These are phyloP conservation scores for Macropis europaea DNA, from an alignment of 2,888 invertebrate species.

Conservation along the genomic window DNA sequence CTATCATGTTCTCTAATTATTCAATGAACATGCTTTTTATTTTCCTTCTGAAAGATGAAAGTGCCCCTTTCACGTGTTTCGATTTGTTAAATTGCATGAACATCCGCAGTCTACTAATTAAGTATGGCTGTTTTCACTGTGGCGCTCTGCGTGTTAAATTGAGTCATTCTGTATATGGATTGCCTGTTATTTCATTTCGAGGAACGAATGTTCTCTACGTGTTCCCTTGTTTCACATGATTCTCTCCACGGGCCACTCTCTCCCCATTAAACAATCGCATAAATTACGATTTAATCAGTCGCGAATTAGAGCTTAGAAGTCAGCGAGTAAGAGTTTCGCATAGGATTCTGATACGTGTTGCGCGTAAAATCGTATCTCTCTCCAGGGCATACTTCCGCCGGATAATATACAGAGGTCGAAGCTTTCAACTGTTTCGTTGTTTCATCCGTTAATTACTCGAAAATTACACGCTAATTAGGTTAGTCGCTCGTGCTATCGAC, in stretches of 20 bases:
- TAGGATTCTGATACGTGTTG: constrained; percentile 23
- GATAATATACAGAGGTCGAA: constrained; percentile 13
- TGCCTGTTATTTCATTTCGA: neutral
- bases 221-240: neutral
- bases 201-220: no score
- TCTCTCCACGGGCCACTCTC: neutral
- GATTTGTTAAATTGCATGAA: no score
- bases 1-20: no score
- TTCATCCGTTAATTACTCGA: constrained; percentile 8
- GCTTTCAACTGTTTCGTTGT: constrained; percentile 25
- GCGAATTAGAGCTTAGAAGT: constrained; percentile 25
- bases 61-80: no score
- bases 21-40: no score
- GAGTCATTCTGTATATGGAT: no score
- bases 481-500: neutral
- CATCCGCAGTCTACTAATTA: no score
- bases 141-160: no score
- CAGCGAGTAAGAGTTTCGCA: constrained; percentile 11
- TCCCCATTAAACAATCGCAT: constrained; percentile 12
- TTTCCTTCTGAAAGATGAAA: no score
- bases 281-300: constrained; percentile 30
- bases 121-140: no score
- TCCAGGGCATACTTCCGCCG: constrained; percentile 3
- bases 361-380: constrained; percentile 21
- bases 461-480: constrained; percentile 33